A percentile compares a stretch with the other conserved stretches of the same genome.
Evolutionary conservation across 2,797 vertebrate species (phyloP).

Genomic region (Trachurus trachurus): DNA sequence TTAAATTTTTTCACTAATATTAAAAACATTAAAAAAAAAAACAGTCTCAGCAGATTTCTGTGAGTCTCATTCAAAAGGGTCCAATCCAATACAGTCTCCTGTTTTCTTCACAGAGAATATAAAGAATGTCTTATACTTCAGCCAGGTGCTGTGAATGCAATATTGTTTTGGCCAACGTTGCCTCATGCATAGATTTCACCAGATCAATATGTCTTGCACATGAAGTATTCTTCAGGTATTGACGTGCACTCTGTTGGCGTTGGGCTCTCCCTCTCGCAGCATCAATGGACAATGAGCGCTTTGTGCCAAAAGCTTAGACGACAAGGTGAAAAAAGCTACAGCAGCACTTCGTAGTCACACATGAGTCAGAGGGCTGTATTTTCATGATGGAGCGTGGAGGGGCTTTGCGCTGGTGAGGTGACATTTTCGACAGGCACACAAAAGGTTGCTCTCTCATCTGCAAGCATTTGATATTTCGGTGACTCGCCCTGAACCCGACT

Average conservation of each 20-base stretch:
- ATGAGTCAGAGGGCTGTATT: conserved; percentile 44
- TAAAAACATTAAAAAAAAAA: neutral
- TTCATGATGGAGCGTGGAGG: conserved; percentile 44
- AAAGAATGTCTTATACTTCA: conserved; percentile 25
- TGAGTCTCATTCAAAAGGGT: conserved; percentile 17
- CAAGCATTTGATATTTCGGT: conserved; percentile 54
- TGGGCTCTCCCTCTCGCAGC: conserved; percentile 31
- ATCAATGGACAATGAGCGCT: conserved; percentile 27
- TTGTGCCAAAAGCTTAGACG: conserved; percentile 41
- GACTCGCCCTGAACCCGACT: conserved; percentile 56
- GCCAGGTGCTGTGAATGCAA: conserved; percentile 58
- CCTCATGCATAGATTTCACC: conserved; percentile 63
- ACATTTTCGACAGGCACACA: conserved; percentile 53
- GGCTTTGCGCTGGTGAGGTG: conserved; percentile 36
- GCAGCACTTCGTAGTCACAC: neutral
- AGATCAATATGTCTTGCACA: conserved; percentile 64
- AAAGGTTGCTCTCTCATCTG: conserved; percentile 27
- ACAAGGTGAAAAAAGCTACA: conserved; percentile 20
- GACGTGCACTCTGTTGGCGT: conserved; percentile 46
- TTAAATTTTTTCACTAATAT: conserved; percentile 6
- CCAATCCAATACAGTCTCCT: neutral
- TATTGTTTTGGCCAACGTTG: conserved; percentile 55
- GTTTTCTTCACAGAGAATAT: conserved; percentile 42
- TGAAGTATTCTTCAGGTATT: conserved; percentile 72
- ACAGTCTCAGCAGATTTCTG: conserved; percentile 16